Conservation (phyloP, 2,113 vertebrate genomes). For the Sebastes fasciatus region DNA sequence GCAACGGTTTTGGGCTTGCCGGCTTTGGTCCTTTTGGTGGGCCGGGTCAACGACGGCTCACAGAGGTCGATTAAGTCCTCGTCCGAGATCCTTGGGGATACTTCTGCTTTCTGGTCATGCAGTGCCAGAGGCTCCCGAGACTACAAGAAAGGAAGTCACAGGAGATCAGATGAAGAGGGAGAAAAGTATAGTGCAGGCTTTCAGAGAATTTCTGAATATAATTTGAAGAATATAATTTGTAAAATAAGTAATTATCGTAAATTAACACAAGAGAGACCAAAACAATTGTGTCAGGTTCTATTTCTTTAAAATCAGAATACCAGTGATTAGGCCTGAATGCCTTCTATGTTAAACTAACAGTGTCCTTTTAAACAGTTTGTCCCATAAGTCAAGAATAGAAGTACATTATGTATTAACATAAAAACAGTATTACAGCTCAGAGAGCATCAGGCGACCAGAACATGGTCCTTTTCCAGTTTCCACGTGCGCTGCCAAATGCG, state of each 20-base stretch:
- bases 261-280: not conserved
- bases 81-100: slow-evolving; percentile 94
- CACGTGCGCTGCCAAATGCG: too few relatives aligned
- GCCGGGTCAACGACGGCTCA: too few relatives aligned
- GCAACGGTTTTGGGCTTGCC: too few relatives aligned
- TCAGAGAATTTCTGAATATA: slow-evolving; percentile 10
- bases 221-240: slow-evolving; percentile 2
- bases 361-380: not conserved
- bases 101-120: slow-evolving; percentile 95
- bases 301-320: too few relatives aligned
- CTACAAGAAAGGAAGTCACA: slow-evolving; percentile 76
- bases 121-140: slow-evolving; percentile 93
- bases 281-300: not conserved
- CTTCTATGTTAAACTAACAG: not conserved
- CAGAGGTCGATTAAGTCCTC: slow-evolving; percentile 91
- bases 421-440: slow-evolving; percentile 15
- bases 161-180: slow-evolving; percentile 21
- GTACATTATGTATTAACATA: slow-evolving; percentile 16
- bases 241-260: not conserved
- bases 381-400: not conserved
- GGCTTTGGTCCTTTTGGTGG: too few relatives aligned
- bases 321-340: not conserved
- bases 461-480: too few relatives aligned
- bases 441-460: slow-evolving; percentile 23
- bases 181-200: not conserved